Evolutionary conservation across 2,888 invertebrate genomes (phyloP), one percentile per base, ranked within the genome.

Genomic region (Zele albiditarsus): DNA sequence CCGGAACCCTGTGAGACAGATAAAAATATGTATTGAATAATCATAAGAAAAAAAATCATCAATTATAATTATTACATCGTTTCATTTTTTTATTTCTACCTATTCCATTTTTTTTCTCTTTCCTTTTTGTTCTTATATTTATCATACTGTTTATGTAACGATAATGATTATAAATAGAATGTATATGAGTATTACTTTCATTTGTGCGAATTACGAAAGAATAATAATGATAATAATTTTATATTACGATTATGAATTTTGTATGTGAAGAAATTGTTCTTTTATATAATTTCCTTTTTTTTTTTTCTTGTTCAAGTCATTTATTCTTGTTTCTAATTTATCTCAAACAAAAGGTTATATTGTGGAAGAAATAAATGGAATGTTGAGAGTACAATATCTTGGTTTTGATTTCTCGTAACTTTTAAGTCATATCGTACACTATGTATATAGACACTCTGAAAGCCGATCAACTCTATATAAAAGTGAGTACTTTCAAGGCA

Each of bases 401-500:
- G 16, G 46, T 53, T 53, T 53, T 20, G 20, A 53, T 53, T 8
- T 10, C 20, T 53, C 8, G 8, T 20, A 53, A 53, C n/a, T 53
- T 53, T 53, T 53, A 53, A 53, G 20, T n/a, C n/a, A 20, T 20
- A 20, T 53, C 20, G 53, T 10, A 20, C 53, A 53, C 53, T n/a
- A 3, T 20, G 12, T 38, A 12, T 20, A 20, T 53, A 53, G n/a
- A 53, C 23, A n/a, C 20, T 53, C 6, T 53, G 20, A 53, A 53
- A 53, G 20, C 53, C 20, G n/a, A 69, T 31, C 49, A 71, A 27
- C 10, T 71, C 62, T 60, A 67, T 49, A 73, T 46, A 57, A 74
- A 63, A 75, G 68, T 58, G 57, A 71, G 71, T 63, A 68, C 68
- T 73, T 67, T 70, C 46, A 42, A 57, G 69, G 75, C 72, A 70